These are phyloP conservation scores for Macroglossus sobrinus DNA, from an alignment of 2,113 vertebrate species.

Conservation along the genomic window DNA sequence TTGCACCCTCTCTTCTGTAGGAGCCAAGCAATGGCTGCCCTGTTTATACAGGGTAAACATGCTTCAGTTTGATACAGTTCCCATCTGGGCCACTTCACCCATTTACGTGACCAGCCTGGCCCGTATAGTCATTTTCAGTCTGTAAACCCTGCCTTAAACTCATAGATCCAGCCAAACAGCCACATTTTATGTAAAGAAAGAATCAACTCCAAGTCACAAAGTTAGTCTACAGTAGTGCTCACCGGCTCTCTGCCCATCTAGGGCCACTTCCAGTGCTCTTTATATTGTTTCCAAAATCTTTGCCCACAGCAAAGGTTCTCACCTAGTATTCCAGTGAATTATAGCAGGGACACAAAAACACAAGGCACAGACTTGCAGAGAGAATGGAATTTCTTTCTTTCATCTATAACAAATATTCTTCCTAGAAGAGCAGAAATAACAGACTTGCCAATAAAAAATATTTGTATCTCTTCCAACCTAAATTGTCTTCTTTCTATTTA, in stretches of 20 bases:
- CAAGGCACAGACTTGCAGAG: neutral
- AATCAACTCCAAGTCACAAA: neutral
- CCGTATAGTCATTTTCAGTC: neutral
- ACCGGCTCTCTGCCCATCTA: accelerated
- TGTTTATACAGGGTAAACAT: accelerated
- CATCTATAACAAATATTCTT: neutral
- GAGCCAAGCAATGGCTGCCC: no score
- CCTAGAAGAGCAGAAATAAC: neutral
- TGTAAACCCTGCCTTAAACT: neutral
- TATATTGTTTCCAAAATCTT: neutral
- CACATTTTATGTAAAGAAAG: neutral
- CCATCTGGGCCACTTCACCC: neutral
- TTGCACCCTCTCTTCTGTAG: neutral
- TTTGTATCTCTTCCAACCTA: neutral
- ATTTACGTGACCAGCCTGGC: neutral
- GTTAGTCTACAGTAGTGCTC: no score
- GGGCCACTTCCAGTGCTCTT: accelerated
- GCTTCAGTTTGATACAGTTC: accelerated
- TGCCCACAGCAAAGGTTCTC: neutral
- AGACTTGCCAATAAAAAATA: neutral
- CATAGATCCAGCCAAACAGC: neutral
- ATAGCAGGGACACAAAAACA: neutral
- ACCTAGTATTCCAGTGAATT: neutral
- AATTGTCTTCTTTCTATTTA: neutral
- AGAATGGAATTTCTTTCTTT: neutral